Evolutionary conservation across 1,140 invertebrate genomes (phyloP).

Genomic region (Papilio dardanus): DNA sequence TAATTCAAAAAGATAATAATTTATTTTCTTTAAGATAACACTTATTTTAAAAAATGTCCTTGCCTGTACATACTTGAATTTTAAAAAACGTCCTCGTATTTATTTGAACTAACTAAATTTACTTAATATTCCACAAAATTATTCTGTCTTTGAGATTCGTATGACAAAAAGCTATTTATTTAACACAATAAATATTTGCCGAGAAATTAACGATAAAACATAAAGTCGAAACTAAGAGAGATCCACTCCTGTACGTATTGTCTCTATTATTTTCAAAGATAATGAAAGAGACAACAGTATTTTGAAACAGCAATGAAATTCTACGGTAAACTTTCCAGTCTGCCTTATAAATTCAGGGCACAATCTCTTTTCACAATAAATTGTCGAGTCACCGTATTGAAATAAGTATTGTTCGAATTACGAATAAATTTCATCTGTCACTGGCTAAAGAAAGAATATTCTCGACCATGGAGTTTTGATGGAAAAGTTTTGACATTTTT

Average conservation of each 20-base stretch:
- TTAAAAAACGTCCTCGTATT: neutral
- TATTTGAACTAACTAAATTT: neutral
- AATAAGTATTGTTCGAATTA: constrained; percentile 37
- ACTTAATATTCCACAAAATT: neutral
- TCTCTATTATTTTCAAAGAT: neutral
- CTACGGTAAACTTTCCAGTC: neutral
- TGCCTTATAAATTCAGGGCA: constrained; percentile 22
- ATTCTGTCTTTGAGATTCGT: neutral
- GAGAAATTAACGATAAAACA: constrained; percentile 14
- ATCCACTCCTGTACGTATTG: neutral
- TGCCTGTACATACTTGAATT: no score
- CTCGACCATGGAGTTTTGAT: constrained; percentile 1
- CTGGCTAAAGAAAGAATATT: constrained; percentile 5
- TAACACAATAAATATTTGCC: constrained; percentile 7
- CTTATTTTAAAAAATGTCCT: no score
- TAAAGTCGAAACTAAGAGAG: neutral
- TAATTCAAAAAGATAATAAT: no score
- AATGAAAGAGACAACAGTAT: neutral
- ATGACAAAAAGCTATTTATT: constrained; percentile 11
- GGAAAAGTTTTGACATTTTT: neutral
- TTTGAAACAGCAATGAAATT: neutral
- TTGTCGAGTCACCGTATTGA: constrained; percentile 30
- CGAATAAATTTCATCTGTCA: constrained; percentile 35
- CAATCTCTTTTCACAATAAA: constrained; percentile 23
- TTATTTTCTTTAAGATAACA: no score